phyloP scores from a whole-genome alignment of 2,797 vertebrate species.

The Hephaestus fuliginosus region DNA sequence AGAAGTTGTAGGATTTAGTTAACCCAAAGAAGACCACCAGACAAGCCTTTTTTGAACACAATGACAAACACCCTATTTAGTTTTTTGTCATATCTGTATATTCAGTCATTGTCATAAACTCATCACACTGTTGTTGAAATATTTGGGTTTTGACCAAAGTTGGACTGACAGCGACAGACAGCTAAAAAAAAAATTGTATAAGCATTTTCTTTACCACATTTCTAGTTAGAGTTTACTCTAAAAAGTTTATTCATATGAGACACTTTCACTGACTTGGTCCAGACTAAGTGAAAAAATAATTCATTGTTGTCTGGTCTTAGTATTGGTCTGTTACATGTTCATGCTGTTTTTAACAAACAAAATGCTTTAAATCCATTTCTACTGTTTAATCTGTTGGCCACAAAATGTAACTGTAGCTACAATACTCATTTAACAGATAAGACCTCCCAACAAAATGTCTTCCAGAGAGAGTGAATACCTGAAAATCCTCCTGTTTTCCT shows the following conservation, averaged over 20 bases:
- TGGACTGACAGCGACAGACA: too few relatives aligned
- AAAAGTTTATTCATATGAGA: neutral
- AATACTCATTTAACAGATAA: conserved; percentile 16
- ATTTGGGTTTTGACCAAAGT: too few relatives aligned
- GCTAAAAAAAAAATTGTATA: too few relatives aligned
- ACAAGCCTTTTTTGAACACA: too few relatives aligned
- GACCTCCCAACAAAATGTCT: conserved; percentile 31
- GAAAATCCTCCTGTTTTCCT: conserved; percentile 17
- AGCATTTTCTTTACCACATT: too few relatives aligned
- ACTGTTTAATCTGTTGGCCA: neutral
- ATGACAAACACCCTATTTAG: too few relatives aligned
- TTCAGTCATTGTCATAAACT: too few relatives aligned
- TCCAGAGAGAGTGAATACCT: conserved; percentile 42
- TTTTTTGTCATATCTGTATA: too few relatives aligned
- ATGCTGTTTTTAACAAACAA: neutral
- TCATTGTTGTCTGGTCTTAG: neutral
- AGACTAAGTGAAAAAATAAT: neutral
- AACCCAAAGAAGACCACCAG: too few relatives aligned
- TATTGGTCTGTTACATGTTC: conserved; percentile 1
- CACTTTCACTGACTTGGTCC: neutral
- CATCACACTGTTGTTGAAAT: too few relatives aligned
- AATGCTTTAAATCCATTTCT: conserved; percentile 11
- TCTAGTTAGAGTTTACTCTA: too few relatives aligned
- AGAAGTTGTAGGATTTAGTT: too few relatives aligned
- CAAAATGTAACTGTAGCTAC: conserved; percentile 8